These are phyloP conservation scores for Cylloceria caligata DNA, from an alignment of 2,888 invertebrate species.

Conservation along the genomic window DNA sequence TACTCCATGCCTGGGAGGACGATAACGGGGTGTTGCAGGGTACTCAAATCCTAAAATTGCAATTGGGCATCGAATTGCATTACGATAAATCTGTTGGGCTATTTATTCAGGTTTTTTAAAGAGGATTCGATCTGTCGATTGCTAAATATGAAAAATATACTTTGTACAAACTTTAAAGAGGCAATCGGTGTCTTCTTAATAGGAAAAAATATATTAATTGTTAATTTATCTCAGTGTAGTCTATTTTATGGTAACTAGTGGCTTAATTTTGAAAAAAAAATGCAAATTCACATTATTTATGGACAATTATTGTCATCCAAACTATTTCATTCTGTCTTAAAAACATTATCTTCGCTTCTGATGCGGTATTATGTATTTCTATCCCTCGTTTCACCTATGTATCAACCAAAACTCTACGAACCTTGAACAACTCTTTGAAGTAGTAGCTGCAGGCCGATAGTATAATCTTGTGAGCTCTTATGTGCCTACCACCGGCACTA, in stretches of 20 bases:
- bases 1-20: slow-evolving; percentile 90
- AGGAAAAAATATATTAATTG: neutral
- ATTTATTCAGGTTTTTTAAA: neutral
- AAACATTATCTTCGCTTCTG: neutral
- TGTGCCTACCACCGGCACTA: slow-evolving; percentile 93
- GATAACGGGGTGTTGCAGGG: slow-evolving; percentile 90
- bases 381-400: neutral
- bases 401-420: slow-evolving; percentile 74
- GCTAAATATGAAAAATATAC: no score
- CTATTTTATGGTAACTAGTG: no score
- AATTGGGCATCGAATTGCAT: neutral
- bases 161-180: no score
- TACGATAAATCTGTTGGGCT: neutral
- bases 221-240: neutral
- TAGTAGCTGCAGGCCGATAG: slow-evolving; percentile 96
- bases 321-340: neutral
- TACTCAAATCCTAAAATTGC: slow-evolving; percentile 88
- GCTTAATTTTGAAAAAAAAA: no score
- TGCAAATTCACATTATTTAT: neutral
- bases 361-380: neutral
- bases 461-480: slow-evolving; percentile 94
- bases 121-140: no score
- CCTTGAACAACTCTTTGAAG: slow-evolving; percentile 95
- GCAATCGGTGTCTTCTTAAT: no score
- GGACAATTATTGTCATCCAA: neutral